Conservation (phyloP, 1,140 invertebrate genomes). For the Drosophila sucinea region DNA sequence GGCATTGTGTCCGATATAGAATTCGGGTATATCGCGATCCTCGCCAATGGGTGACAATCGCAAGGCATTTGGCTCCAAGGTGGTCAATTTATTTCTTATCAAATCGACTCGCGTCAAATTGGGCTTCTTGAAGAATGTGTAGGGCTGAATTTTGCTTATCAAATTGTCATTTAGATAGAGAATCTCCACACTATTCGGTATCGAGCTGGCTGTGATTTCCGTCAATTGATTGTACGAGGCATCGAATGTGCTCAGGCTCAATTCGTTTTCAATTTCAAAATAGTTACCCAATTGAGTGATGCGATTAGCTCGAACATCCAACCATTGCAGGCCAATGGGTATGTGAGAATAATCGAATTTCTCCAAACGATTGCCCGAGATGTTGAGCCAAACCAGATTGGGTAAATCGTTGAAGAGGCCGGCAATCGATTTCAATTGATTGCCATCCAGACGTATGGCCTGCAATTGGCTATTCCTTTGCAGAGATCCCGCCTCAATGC, state of each 20-base stretch:
- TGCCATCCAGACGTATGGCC: slow-evolving; percentile 94
- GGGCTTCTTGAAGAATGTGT: slow-evolving; percentile 96
- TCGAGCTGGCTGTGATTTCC: slow-evolving; percentile 92
- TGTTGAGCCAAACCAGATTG: slow-evolving; percentile 95
- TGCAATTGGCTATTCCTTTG: slow-evolving; percentile 93
- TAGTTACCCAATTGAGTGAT: slow-evolving; percentile 95
- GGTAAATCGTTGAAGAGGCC: slow-evolving; percentile 93
- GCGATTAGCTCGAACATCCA: slow-evolving; percentile 94
- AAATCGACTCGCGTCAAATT: slow-evolving; percentile 94
- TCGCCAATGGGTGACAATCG: slow-evolving; percentile 91
- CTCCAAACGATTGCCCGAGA: slow-evolving; percentile 94
- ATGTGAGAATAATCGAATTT: slow-evolving; percentile 96
- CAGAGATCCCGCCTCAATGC: slow-evolving; percentile 93
- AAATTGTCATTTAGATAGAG: slow-evolving; percentile 93
- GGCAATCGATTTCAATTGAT: slow-evolving; percentile 92
- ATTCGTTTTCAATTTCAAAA: slow-evolving; percentile 92
- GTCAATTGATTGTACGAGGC: slow-evolving; percentile 93
- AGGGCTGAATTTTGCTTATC: slow-evolving; percentile 94
- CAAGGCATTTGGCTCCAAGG: slow-evolving; percentile 93
- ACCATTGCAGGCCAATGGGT: slow-evolving; percentile 93
- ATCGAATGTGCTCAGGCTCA: slow-evolving; percentile 93
- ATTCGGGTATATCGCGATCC: slow-evolving; percentile 92
- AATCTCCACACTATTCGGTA: slow-evolving; percentile 94
- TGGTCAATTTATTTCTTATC: slow-evolving; percentile 92
- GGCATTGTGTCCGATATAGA: slow-evolving; percentile 95